Conservation (phyloP, 1,140 invertebrate genomes). For the Drosophila rufa region DNA sequence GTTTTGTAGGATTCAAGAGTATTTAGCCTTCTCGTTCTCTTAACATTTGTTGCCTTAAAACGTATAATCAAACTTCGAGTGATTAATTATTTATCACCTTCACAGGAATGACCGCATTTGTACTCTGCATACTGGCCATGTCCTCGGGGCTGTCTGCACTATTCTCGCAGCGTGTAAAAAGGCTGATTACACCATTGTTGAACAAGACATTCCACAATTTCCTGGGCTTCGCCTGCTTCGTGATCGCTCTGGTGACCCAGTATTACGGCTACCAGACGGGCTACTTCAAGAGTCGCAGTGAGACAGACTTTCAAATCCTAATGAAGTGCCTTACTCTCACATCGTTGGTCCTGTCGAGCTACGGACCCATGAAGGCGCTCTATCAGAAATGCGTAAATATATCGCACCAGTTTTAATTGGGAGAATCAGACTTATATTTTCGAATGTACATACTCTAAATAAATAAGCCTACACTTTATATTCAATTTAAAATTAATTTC, state of each 20-base stretch:
- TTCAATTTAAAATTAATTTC: not conserved
- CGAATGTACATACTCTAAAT: conserved; percentile 36
- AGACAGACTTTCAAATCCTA: conserved; percentile 58
- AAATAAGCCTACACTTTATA: conserved; percentile 4
- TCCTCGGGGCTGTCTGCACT: conserved; percentile 70
- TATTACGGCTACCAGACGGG: conserved; percentile 82
- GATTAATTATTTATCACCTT: conserved; percentile 4
- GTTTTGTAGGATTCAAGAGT: too few relatives aligned
- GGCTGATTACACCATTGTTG: conserved; percentile 63
- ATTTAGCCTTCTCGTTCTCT: not conserved
- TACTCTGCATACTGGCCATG: conserved; percentile 70
- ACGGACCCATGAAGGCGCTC: conserved; percentile 72
- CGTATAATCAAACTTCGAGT: not conserved
- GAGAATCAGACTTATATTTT: conserved; percentile 5
- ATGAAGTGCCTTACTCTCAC: conserved; percentile 72
- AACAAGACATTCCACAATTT: conserved; percentile 80
- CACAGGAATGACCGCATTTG: conserved; percentile 66
- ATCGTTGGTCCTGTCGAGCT: conserved; percentile 64
- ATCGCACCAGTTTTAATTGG: conserved; percentile 51
- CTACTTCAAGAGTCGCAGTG: conserved; percentile 58
- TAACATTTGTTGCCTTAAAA: not conserved
- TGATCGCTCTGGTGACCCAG: conserved; percentile 73
- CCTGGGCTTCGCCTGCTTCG: conserved; percentile 69
- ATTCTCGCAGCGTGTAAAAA: conserved; percentile 69
- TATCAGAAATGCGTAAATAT: conserved; percentile 58